Percentiles rank a stretch among this genome's conserved stretches.
phyloP scores from a whole-genome alignment of 2,797 vertebrate genomes.

The Parauchenoglanis ngamensis region DNA sequence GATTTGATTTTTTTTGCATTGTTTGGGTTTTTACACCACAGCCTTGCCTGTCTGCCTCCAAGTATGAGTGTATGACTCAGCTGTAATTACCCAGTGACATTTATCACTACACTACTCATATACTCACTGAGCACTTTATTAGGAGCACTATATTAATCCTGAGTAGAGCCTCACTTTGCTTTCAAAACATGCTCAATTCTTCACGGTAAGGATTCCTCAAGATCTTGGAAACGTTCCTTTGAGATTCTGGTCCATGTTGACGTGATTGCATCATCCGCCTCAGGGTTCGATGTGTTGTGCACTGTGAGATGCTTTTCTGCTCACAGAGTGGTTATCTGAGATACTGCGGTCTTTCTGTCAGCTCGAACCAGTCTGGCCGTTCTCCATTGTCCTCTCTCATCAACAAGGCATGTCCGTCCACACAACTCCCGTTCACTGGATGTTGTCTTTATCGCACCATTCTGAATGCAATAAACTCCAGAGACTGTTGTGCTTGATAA shows the following conservation, averaged over 20 bases:
- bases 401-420: not conserved
- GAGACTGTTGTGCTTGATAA: not conserved
- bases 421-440: not conserved
- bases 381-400: not conserved
- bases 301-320: not conserved
- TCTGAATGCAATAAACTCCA: not conserved
- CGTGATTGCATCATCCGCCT: not conserved
- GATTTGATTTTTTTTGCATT: not conserved
- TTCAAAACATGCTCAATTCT: not conserved
- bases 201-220: not conserved
- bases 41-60: not conserved
- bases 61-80: not conserved
- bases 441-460: not conserved
- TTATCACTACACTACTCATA: not conserved
- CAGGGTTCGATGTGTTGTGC: not conserved
- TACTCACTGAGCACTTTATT: not conserved
- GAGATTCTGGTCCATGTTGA: not conserved
- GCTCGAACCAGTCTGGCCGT: not conserved
- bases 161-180: not conserved
- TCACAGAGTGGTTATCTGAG: not conserved
- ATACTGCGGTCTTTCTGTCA: not conserved
- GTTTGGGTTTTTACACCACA: not conserved
- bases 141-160: not conserved
- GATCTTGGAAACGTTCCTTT: not conserved
- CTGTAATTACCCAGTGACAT: not conserved